Conservation (phyloP, 2,797 vertebrate species). For the Clamator glandarius region DNA sequence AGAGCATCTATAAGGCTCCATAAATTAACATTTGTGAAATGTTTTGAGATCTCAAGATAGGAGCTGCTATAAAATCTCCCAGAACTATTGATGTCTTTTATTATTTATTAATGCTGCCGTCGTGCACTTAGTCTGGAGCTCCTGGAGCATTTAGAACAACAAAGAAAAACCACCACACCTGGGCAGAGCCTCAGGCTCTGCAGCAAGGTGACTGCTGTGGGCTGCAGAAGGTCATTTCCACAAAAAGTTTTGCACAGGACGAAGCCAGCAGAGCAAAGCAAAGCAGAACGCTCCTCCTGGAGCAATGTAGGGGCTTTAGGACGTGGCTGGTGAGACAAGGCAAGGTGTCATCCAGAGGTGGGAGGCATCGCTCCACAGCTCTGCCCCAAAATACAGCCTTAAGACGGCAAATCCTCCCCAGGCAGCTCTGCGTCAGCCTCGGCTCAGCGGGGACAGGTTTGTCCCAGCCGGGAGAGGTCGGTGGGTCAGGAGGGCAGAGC, state of each 20-base stretch:
- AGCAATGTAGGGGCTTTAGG: not conserved
- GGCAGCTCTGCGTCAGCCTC: not conserved
- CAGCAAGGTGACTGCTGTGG: not conserved
- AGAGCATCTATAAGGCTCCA: not conserved
- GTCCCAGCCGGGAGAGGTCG: constrained; percentile 1
- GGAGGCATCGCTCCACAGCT: not conserved
- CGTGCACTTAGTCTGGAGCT: not conserved
- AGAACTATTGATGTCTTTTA: constrained; percentile 3
- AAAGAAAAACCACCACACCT: not conserved
- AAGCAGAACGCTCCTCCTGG: not conserved
- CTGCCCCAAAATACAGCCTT: not conserved
- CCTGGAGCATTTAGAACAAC: not conserved
- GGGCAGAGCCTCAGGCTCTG: not conserved
- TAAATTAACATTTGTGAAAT: not conserved
- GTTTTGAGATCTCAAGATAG: not conserved
- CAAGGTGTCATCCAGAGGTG: not conserved
- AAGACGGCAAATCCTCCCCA: accelerated
- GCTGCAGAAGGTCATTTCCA: not conserved
- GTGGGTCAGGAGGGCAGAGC: constrained; percentile 38
- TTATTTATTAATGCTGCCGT: not conserved
- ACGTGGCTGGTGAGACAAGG: not conserved
- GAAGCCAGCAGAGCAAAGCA: not conserved
- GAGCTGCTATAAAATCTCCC: not conserved
- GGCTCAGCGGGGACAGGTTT: not conserved
- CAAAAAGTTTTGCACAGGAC: accelerated